Evolutionary conservation across 2,888 invertebrate genomes (phyloP), one percentile per base, ranked within the genome.

Genomic region (Cosmopolites sordidus): DNA sequence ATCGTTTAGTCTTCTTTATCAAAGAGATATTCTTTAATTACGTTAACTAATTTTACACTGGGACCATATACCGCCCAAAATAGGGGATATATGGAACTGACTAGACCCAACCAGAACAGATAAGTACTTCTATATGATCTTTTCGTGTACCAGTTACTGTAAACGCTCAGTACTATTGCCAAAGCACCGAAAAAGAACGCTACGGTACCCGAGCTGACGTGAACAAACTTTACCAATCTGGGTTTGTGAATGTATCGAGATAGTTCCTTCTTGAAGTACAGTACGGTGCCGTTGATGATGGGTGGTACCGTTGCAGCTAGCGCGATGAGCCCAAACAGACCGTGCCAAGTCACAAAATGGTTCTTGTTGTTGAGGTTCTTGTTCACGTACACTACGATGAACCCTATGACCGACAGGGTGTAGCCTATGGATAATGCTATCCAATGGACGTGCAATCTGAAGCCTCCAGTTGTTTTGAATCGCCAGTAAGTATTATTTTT

Each of bases 311-410:
- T 64, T 4, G 63, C 61, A 2, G 69, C 51, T 43, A 69, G 38
- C 4, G 66, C 65, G 9, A 69, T 60, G 2, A 73, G 54, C 1
- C 74, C 73, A 29, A 69, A 62, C 11, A 70, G 46, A 8, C 64
- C 71, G 56, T 74, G 74, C 67, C 69, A 69, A 2, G 68, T 65
- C 17, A 60, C 62, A 54, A 72, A 73, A 58, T 74, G 74, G 4
- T 59, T 37, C 48, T 69, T 70, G 22, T 67, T 64, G 2, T 60
- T 54, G 8, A 60, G 53, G 27, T 69, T 64, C 62, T 73, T 73
- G 51, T 65, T 67, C 11, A 67, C 53, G 30, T 66, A 59, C 16
- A 68, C 66, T 16, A 72, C 58, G 4, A 60, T 42, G 50, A 70
- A 70, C 15, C 71, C 73, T 15, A 60, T 54, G 1, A 63, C 29